Conservation (phyloP, 2,797 vertebrate genomes). For the Oreochromis grahami region DNA sequence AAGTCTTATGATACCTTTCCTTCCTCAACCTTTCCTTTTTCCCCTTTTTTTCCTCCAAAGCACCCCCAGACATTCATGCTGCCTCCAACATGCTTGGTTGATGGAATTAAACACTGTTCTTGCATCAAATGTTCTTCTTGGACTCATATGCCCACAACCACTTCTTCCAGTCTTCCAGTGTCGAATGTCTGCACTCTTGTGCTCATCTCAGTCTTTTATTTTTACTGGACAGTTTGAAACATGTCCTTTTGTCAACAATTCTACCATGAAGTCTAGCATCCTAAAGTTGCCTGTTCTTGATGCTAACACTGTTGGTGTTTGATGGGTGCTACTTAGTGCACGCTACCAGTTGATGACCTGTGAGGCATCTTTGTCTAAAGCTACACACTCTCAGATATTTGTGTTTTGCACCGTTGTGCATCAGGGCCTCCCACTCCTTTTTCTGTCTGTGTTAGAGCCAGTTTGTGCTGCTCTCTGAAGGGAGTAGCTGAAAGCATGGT, state of each 20-base stretch:
- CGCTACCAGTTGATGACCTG: not conserved
- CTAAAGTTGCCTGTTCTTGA: not conserved
- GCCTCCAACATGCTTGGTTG: not conserved
- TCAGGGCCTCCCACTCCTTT: not conserved
- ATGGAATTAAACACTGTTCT: not conserved
- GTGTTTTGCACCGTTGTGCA: not conserved
- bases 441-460: not conserved
- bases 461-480: not conserved
- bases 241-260: not conserved
- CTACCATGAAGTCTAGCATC: not conserved
- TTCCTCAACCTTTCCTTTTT: not conserved
- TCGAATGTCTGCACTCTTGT: not conserved
- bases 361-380: not conserved
- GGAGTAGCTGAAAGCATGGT: not conserved
- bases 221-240: not conserved
- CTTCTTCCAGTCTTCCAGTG: not conserved
- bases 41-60: not conserved
- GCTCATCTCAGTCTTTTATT: not conserved
- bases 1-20: not conserved
- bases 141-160: not conserved
- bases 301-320: not conserved
- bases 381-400: not conserved
- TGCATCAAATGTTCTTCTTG: not conserved
- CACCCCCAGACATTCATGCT: not conserved
- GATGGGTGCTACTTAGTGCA: not conserved